Base-by-base conservation (phyloP, 2,888 invertebrate genomes). In the Digitonthophagus gazella region DNA sequence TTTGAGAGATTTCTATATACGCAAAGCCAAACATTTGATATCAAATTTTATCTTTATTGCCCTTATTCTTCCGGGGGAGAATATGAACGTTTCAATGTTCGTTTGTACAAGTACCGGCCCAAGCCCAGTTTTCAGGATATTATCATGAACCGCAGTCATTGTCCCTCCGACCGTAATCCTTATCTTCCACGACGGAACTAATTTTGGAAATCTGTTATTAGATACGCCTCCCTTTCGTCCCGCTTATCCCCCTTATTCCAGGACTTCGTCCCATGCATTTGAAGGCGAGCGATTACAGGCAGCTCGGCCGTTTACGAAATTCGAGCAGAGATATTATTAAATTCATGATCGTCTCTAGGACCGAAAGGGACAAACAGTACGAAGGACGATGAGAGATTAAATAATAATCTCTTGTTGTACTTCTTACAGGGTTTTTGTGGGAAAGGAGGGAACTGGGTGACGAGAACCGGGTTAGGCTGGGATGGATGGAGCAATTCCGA, bases 131-230 rank as follows among this genome's bases (percentile, higher is more conserved):
- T 44, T 44, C 2, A 44, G 28, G 28, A 44, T 44, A 44, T 44
- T 44, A 44, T 44, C 28, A 44, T 44, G 58, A 15, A 58, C 58
- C 58, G 16, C 11, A 11, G 18, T 16, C 5, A 58, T 18, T 18
- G 18, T 18, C 58, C 58, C 58, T 16, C 8, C 58, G 58, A 3
- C 18, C 18, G 66, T 20, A 56, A 66, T 15, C 56, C 66, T 57
- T 58, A 66, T 68, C 65, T 64, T 57, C 63, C 11, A 11, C 67
- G 54, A 66, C 56, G 64, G 69, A 69, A 72, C 64, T 68, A 70
- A 72, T 71, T 72, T 72, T 72, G 58, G 70, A 72, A 69, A 66
- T 67, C 69, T 61, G 70, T 71, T 72, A 72, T 72, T 72, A 71
- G 71, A 72, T 72, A 71, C 72, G 18, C 20, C 19, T 18, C 67